phyloP scores from a whole-genome alignment of 2,113 vertebrate species.

The Epinephelus lanceolatus region DNA sequence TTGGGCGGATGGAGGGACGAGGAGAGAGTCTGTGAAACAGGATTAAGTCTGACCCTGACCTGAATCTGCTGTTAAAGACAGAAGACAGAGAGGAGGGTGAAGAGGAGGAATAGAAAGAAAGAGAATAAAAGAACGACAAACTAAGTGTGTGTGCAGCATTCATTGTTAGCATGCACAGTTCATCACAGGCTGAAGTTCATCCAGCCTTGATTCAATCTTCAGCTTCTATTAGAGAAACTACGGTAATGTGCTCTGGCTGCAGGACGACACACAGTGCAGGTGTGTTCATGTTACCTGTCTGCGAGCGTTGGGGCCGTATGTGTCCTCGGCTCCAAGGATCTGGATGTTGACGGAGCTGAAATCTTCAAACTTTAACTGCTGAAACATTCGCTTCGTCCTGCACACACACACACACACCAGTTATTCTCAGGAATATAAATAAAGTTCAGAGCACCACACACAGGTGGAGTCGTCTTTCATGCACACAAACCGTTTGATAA shows the following conservation, averaged over 20 bases:
- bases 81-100: constrained; percentile 17
- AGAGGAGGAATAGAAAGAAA: not conserved
- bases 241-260: no score
- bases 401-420: not conserved
- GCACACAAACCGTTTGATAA: constrained; percentile 85
- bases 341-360: constrained; percentile 89
- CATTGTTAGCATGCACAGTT: no score
- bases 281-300: constrained; percentile 64
- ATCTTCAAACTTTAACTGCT: constrained; percentile 86
- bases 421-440: not conserved
- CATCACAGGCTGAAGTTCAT: no score
- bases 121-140: no score
- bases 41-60: no score
- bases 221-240: no score
- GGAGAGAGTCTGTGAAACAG: not conserved
- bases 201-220: no score
- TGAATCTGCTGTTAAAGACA: no score
- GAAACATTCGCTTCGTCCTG: constrained; percentile 88
- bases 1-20: not conserved
- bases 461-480: no score
- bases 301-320: constrained; percentile 85
- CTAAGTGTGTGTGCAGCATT: no score
- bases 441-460: not conserved
- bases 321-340: constrained; percentile 90
- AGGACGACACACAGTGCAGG: no score